These are phyloP conservation scores for Stenodera caucasica DNA, from an alignment of 2,888 invertebrate genomes.

Conservation along the genomic window DNA sequence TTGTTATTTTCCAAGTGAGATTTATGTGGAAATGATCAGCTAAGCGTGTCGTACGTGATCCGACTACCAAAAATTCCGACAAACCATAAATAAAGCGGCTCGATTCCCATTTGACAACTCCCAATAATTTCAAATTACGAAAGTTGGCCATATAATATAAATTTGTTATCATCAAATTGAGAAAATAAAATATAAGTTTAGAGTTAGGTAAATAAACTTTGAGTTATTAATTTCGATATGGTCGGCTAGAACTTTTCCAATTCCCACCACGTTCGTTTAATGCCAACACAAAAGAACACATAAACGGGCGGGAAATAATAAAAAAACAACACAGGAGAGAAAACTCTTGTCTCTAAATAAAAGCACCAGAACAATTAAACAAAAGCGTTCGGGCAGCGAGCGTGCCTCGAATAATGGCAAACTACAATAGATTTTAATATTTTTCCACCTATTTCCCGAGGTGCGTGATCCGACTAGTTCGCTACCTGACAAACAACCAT, in stretches of 20 bases:
- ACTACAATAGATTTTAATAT: constrained; percentile 13
- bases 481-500: neutral
- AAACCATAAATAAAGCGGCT: neutral
- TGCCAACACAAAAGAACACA: constrained; percentile 12
- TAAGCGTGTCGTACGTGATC: neutral
- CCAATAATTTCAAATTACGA: constrained; percentile 1
- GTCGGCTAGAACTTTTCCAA: neutral
- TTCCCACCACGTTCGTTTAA: constrained; percentile 9
- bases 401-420: constrained; percentile 15
- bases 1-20: neutral
- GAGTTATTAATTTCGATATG: neutral
- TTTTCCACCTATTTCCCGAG: constrained; percentile 2
- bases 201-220: neutral
- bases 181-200: no score
- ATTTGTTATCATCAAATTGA: neutral
- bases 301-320: neutral
- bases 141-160: neutral
- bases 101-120: neutral
- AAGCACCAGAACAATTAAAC: constrained; percentile 14
- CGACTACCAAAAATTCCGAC: neutral
- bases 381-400: constrained; percentile 12
- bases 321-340: neutral
- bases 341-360: constrained; percentile 11
- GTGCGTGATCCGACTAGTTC: constrained; percentile 8
- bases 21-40: neutral